Conservation (phyloP, 2,113 vertebrate species). For the Periophthalmus modestus region DNA sequence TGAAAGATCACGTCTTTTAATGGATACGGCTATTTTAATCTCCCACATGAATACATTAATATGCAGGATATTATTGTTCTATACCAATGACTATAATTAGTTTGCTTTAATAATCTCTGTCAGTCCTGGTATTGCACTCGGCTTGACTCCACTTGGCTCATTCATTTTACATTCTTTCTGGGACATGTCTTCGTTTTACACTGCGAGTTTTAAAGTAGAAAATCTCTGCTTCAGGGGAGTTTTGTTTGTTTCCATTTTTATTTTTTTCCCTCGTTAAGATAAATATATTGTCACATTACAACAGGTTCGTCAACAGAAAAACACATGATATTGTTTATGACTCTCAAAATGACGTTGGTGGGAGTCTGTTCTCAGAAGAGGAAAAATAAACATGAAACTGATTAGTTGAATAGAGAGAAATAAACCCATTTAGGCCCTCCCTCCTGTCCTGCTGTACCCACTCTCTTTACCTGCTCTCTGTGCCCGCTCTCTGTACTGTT, state of each 20-base stretch:
- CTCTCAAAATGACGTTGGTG: constrained; percentile 15
- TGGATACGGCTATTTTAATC: constrained; percentile 85
- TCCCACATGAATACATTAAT: constrained; percentile 83
- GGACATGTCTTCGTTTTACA: neutral
- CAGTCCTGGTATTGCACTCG: constrained; percentile 80
- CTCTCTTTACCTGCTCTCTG: too few relatives aligned
- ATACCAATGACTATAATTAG: constrained; percentile 83
- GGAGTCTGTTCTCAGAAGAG: constrained; percentile 15
- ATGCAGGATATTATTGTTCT: constrained; percentile 87
- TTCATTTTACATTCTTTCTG: constrained; percentile 64
- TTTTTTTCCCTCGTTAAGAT: neutral
- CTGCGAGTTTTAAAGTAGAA: neutral
- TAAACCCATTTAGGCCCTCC: neutral
- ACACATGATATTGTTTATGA: constrained; percentile 3
- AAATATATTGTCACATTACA: neutral
- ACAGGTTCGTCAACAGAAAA: neutral
- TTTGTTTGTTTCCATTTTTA: too few relatives aligned
- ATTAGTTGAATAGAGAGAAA: neutral
- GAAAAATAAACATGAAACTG: constrained; percentile 12
- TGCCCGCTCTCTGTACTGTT: too few relatives aligned
- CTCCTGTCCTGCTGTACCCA: neutral
- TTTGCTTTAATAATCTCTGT: constrained; percentile 85
- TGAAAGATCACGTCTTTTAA: constrained; percentile 82
- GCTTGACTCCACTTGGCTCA: constrained; percentile 69
- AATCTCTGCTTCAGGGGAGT: neutral